phyloP scores from a whole-genome alignment of 2,113 vertebrate species.

The Chaetops frenatus region DNA sequence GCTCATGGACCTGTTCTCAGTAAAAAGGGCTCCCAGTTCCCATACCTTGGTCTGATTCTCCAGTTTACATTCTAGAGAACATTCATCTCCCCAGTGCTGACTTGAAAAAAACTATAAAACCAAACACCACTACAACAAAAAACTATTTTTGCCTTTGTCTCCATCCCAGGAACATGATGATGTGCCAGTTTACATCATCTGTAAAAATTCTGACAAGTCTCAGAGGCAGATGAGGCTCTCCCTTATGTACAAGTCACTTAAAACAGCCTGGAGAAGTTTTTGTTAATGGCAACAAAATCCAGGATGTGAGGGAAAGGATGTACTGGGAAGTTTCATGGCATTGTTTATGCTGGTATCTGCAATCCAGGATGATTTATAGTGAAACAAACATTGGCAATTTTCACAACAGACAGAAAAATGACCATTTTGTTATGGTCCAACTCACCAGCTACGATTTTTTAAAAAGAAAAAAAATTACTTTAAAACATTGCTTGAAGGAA shows the following conservation, averaged over 20 bases:
- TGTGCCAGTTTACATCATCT: slow-evolving; percentile 14
- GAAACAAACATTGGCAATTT: neutral
- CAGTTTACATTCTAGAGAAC: neutral
- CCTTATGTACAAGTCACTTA: neutral
- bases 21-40: slow-evolving; percentile 20
- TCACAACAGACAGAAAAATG: neutral
- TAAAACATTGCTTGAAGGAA: neutral
- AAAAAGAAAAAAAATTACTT: neutral
- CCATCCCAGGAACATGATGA: neutral
- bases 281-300: neutral
- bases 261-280: neutral
- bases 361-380: neutral
- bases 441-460: neutral
- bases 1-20: neutral
- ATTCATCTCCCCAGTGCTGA: neutral
- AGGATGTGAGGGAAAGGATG: neutral
- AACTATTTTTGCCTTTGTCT: neutral
- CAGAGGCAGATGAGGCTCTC: neutral
- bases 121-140: neutral
- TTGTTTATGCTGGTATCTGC: neutral
- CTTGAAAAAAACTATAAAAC: neutral
- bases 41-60: neutral
- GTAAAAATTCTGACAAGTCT: neutral
- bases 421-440: neutral
- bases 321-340: neutral